These are phyloP conservation scores for Coryphaenoides rupestris DNA, from an alignment of 2,113 vertebrate genomes.

Conservation along the genomic window DNA sequence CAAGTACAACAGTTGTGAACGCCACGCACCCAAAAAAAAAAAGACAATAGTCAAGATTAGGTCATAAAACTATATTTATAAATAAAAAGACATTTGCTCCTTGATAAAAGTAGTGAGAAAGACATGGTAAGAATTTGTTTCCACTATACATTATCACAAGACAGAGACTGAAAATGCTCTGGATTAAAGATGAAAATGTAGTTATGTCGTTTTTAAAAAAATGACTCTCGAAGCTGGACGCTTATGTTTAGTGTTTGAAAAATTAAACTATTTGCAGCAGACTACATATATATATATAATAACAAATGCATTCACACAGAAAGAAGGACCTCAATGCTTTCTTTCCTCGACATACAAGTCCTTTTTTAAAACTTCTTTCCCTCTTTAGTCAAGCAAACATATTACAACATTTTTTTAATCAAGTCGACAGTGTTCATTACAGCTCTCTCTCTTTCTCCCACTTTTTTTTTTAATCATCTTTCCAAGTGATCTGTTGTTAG, in stretches of 20 bases:
- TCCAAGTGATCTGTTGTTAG: conserved; percentile 26
- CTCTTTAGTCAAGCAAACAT: conserved; percentile 58
- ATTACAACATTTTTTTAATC: conserved; percentile 44
- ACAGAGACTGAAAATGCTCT: conserved; percentile 65
- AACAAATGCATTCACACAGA: conserved; percentile 61
- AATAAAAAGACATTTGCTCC: conserved; percentile 81
- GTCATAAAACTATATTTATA: conserved; percentile 95
- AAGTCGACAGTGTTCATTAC: conserved; percentile 49
- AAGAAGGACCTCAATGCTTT: conserved; percentile 43
- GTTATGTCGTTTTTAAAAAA: conserved; percentile 56
- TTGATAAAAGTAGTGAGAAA: conserved; percentile 71
- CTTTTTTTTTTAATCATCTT: conserved; percentile 6
- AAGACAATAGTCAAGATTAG: conserved; percentile 43
- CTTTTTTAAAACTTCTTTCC: conserved; percentile 39
- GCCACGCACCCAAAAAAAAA: conserved; percentile 17
- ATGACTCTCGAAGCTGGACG: conserved; percentile 51
- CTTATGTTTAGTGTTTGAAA: conserved; percentile 50
- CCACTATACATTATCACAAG: conserved; percentile 71
- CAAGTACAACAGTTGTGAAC: background rate
- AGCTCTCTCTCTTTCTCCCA: conserved; percentile 29
- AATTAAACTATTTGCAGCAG: conserved; percentile 57
- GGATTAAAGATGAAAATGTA: conserved; percentile 55
- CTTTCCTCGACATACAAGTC: conserved; percentile 48
- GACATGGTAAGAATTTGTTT: conserved; percentile 59
- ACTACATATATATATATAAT: conserved; percentile 45